Evolutionary conservation across 2,797 vertebrate genomes (phyloP), one percentile per base, ranked within the genome.

Genomic region (Sciaenops ocellatus): DNA sequence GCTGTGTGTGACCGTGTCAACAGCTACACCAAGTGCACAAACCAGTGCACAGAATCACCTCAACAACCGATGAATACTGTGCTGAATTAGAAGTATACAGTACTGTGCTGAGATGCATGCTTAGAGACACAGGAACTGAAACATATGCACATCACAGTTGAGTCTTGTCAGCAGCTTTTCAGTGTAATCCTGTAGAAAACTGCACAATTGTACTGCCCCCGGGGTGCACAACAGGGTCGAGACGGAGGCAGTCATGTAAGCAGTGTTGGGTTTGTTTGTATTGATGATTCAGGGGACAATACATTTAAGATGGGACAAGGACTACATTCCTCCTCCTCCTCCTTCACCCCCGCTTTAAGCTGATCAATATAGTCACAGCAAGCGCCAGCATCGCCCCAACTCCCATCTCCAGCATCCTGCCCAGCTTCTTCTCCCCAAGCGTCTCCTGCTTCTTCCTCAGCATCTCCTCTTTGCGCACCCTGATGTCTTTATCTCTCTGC

Each of bases 401-500:
- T 0, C 78, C 76, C 1, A 94, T 0, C 46, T 94, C 93, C 8
- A 69, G 6, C 48, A 80, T 0, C 1, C 22, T 71, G 3, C 51
- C 77, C 26, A 79, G 3, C 11, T 68, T 72, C 76, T 4, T 20
- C 1, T 48, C 54, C 0, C 0, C 9, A 0, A 76, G 0, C 0
- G 6, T 0, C 1, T 87, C 47, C 9, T 76, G 0, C 20, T 86
- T 79, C 17, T 0, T 75, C 57, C 51, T 90, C 60, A 86, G 76
- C n/a, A 91, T 47, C 77, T 92, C 73, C 77, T 95, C 94, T 30
- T 83, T 92, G 50, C 91, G 92, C 9, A 20, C 18, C 15, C 94
- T 80, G 15, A 88, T 47, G 1, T 85, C 34, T 57, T 6, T 91
- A 1, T 97, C 93, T 20, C 94, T 94, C 90, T 95, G 93, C 61